A percentile compares a stretch with the other conserved stretches of the same genome.
phyloP scores from a whole-genome alignment of 2,113 vertebrate genomes.

The Ifrita kowaldi region DNA sequence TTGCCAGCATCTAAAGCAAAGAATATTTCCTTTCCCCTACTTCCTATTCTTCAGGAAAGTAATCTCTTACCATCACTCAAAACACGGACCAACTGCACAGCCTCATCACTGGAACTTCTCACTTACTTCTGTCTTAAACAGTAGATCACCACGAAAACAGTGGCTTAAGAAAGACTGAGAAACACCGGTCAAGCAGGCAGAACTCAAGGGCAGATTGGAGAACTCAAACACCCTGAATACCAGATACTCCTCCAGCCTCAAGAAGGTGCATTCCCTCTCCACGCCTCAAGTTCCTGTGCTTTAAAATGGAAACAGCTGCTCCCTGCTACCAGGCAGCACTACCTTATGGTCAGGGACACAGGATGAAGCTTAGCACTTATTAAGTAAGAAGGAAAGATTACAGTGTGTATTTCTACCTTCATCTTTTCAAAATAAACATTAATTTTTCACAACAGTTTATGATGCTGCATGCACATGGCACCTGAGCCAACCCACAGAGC shows the following conservation, averaged over 20 bases:
- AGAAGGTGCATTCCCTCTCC: background rate
- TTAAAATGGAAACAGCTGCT: background rate
- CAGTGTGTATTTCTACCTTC: background rate
- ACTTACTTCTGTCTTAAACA: background rate
- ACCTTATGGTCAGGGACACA: background rate
- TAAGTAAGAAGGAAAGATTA: background rate
- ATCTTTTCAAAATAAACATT: background rate
- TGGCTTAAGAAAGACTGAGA: background rate
- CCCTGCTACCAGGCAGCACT: background rate
- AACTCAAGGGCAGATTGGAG: background rate
- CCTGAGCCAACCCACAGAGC: background rate
- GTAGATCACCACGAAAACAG: background rate
- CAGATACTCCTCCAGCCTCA: background rate
- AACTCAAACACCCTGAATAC: background rate
- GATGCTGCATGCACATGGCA: background rate
- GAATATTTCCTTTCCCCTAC: background rate
- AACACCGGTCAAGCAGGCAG: background rate
- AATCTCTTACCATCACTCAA: background rate
- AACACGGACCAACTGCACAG: background rate
- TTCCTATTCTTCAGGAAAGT: background rate
- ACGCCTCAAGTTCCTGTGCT: background rate
- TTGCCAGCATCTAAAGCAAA: background rate
- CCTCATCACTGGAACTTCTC: background rate
- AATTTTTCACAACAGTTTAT: background rate
- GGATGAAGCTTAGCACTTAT: background rate